These are phyloP conservation scores for Chrysodeixis includens DNA, from an alignment of 2,888 invertebrate species.

Conservation along the genomic window DNA sequence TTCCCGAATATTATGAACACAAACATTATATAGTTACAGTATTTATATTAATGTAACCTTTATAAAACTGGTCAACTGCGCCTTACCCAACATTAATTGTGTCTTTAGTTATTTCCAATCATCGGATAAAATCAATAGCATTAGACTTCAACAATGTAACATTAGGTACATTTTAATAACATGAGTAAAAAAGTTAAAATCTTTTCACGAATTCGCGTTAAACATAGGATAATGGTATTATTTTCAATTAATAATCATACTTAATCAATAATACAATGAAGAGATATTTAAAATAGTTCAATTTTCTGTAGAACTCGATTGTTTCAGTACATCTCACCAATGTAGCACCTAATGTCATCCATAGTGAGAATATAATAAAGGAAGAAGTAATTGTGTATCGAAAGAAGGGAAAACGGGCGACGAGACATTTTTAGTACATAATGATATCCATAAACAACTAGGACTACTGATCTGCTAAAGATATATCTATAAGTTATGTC, in stretches of 20 bases:
- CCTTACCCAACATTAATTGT: no score
- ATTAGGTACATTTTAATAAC: neutral
- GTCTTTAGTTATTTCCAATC: no score
- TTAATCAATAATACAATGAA: no score
- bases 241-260: no score
- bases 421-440: neutral
- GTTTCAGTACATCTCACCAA: neutral
- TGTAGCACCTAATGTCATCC: slow-evolving; percentile 2
- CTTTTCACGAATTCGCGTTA: neutral
- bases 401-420: neutral
- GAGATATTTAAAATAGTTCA: no score
- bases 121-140: neutral
- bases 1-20: neutral
- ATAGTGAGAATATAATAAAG: neutral
- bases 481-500: no score
- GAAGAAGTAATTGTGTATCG: neutral
- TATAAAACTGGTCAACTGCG: neutral
- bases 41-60: neutral
- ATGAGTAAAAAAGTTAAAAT: neutral
- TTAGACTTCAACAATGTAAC: neutral
- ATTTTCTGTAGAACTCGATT: neutral
- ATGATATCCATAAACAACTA: neutral
- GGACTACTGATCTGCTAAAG: no score
- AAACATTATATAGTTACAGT: no score
- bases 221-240: neutral